Conservation (phyloP, 2,888 invertebrate species). For the Nymphalis polychloros region DNA sequence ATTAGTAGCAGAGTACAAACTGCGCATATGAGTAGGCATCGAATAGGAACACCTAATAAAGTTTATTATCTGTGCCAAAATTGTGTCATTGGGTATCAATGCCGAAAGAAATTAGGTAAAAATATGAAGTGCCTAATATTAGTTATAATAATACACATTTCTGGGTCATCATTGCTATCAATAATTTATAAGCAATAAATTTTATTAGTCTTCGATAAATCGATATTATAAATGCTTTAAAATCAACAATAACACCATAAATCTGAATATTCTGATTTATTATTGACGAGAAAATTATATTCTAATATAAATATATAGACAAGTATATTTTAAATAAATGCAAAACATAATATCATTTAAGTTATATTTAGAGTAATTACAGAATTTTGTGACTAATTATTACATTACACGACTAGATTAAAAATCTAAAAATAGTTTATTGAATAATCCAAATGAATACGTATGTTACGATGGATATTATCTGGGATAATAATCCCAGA, state of each 20-base stretch:
- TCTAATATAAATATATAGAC: too few species aligned
- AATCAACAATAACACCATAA: background rate
- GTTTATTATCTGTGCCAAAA: slow-evolving; percentile 51
- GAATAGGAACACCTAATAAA: slow-evolving; percentile 24
- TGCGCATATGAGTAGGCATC: slow-evolving; percentile 7
- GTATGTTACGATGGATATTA: slow-evolving; percentile 10
- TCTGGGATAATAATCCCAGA: too few species aligned
- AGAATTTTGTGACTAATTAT: background rate
- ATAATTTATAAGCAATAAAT: background rate
- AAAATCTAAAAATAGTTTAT: slow-evolving; percentile 10
- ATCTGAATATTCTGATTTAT: too few species aligned
- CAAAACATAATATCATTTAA: background rate
- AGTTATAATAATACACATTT: slow-evolving; percentile 53
- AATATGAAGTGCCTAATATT: slow-evolving; percentile 54
- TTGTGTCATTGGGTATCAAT: slow-evolving; percentile 60
- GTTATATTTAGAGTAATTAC: background rate
- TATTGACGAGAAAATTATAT: too few species aligned
- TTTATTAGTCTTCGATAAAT: background rate
- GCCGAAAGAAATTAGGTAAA: slow-evolving; percentile 63
- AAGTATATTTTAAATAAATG: too few species aligned
- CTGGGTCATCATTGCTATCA: slow-evolving; percentile 50
- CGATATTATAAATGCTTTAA: background rate
- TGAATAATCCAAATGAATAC: slow-evolving; percentile 21
- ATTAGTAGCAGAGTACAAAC: slow-evolving; percentile 9
- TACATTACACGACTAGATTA: slow-evolving; percentile 18